Evolutionary conservation across 2,888 invertebrate species (phyloP), one percentile per base, ranked within the genome.

Genomic region (Cryptops parisi): DNA sequence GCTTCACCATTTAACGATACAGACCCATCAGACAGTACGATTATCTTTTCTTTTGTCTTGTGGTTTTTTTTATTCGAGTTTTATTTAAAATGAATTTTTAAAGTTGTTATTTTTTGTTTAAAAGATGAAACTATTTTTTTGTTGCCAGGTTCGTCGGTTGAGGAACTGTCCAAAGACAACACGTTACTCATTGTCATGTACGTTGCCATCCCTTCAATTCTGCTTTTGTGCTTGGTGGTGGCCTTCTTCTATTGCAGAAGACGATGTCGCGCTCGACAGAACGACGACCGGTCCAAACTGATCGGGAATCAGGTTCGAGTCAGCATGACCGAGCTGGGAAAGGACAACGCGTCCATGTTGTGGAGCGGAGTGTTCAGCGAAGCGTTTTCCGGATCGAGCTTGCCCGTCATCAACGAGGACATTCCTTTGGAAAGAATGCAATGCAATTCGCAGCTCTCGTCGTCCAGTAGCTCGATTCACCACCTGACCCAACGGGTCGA

Each of bases 281-380:
- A 24, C 24, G 47, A 47, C 3, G 47, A 47, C 26, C 24, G 26
- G n/a, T 47, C 47, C 3, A 22, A 23, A 17, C 47, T 47, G 5
- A 15, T 47, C 12, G 47, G 47, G 6, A 24, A 21, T 21, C 26
- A n/a, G 5, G 24, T 48, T 12, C 4, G 48, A 9, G 25, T 25
- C 21, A 48, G 48, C 22, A 17, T 48, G 3, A 21, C 38, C 19
- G 48, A 48, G 9, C 3, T 48, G 22, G 48, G 33, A 48, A 17
- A 21, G 12, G 48, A 48, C 17, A 48, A 48, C 21, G 24, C 48
- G n/a, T 48, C 48, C 19, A 33, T 48, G 48, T 17, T 48, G 15
- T 48, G 48, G 48, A 25, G 27, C 3, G 21, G 21, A 19, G 6
- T 33, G 2, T 3, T 38, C 4, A 21, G 38, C 19, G 3, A 17